Conservation (phyloP, 2,113 vertebrate genomes). For the Solenodon paradoxus region DNA sequence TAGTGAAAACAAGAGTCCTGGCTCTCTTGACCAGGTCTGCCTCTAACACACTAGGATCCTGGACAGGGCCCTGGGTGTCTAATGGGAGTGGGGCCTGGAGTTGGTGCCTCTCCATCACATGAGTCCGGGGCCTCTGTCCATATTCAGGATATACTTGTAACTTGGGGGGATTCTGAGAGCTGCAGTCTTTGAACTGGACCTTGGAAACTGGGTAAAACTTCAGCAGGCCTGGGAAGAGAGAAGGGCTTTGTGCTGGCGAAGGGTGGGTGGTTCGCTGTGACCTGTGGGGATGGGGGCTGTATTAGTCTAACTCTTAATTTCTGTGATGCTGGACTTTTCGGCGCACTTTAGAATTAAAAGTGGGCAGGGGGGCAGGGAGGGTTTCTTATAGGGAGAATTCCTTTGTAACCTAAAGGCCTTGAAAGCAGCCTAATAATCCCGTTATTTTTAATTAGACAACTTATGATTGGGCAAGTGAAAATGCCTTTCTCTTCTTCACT, state of each 20-base stretch:
- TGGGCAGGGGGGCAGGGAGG: neutral
- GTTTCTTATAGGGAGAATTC: neutral
- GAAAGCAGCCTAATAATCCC: no score
- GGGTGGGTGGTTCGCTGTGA: neutral
- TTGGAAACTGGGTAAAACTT: neutral
- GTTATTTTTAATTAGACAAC: neutral
- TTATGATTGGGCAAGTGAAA: neutral
- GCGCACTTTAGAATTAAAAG: neutral
- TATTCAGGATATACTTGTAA: neutral
- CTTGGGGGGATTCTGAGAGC: neutral
- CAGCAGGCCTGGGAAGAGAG: neutral
- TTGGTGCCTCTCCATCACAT: fast-evolving
- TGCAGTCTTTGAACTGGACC: neutral
- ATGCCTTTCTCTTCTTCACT: neutral
- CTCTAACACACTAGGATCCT: neutral
- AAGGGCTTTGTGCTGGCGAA: neutral
- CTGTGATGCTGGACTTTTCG: neutral
- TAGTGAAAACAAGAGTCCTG: neutral
- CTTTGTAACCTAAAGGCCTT: neutral
- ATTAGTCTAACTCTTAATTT: neutral
- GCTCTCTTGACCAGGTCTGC: neutral
- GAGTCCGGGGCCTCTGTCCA: neutral
- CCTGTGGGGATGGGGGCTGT: no score
- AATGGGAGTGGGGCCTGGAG: neutral
- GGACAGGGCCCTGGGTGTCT: neutral